Evolutionary conservation across 2,888 invertebrate species (phyloP), one percentile per base, ranked within the genome.

Genomic region (Onchidella celtica): DNA sequence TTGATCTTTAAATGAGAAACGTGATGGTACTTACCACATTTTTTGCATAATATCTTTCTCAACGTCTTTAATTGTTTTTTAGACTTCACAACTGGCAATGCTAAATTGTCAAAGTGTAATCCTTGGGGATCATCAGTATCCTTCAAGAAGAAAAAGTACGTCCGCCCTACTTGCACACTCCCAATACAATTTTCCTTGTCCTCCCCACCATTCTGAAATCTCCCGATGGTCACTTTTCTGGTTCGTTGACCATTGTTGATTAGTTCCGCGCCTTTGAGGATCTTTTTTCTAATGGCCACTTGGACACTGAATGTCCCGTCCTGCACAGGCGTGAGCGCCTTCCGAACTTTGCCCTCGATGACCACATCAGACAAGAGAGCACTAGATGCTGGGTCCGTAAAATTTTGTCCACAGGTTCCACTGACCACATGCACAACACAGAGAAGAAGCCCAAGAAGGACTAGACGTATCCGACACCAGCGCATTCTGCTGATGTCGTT

Each of bases 101-200:
- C 83, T 11, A 69, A 66, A 59, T 80, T 63, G 4, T 72, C 24
- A 66, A 83, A 83, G 59, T 80, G 61, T 55, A 75, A 75, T 36
- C 83, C 83, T 29, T 59, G 76, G 14, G 36, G 34, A 40, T 83
- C 65, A 11, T 65, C 66, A 32, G 40, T 79, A 40, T 80, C 57
- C 66, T 63, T 34, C 3, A 83, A 73, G 29, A 83, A 83, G 68
- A 83, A 83, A 36, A 80, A 32, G 59, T 83, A 83, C 34, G 76
- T 83, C 34, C 72, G 63, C 0, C 80, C 77, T n/a, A 47, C 66
- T 21, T 63, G 69, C 32, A 83, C 76, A 6, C 63, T 40, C 2
- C 59, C 79, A 21, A 82, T 27, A 65, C 82, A 82, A n/a, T 63
- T 36, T 14, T 29, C 21, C 3, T 61, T 40, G 29, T 57, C 61